Percentiles rank a stretch among this genome's conserved stretches.
Conservation (phyloP, 2,888 invertebrate genomes). For the Dione juno region DNA sequence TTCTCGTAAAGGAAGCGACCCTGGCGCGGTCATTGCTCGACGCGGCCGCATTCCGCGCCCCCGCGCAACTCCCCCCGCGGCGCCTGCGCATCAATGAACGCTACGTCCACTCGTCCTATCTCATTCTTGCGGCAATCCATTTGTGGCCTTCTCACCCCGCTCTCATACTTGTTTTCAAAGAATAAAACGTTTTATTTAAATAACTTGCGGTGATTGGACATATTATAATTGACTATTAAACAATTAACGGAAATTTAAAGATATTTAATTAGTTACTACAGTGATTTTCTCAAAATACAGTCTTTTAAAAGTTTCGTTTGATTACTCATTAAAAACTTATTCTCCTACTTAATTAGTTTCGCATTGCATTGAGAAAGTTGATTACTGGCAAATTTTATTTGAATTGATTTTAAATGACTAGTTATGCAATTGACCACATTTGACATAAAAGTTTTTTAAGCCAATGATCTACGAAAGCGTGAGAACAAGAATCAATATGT, state of each 20-base stretch:
- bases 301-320: neutral
- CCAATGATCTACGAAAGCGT: constrained; percentile 38
- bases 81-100: constrained; percentile 82
- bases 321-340: neutral
- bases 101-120: constrained; percentile 68
- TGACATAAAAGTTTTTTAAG: constrained; percentile 26
- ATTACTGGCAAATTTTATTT: neutral
- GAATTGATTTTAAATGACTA: neutral
- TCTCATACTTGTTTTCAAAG: constrained; percentile 39
- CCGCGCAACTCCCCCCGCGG: constrained; percentile 61
- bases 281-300: neutral
- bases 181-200: constrained; percentile 20
- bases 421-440: neutral
- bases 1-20: constrained; percentile 83
- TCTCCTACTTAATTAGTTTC: neutral
- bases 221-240: neutral
- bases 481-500: constrained; percentile 38
- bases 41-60: constrained; percentile 80
- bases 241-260: neutral
- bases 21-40: constrained; percentile 84
- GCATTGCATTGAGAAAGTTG: neutral
- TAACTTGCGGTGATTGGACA: constrained; percentile 2
- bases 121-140: constrained; percentile 59
- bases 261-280: neutral
- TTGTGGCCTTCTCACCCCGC: constrained; percentile 51